These are phyloP conservation scores for Ictidomys tridecemlineatus DNA, from an alignment of 2,113 vertebrate species.

Conservation along the genomic window DNA sequence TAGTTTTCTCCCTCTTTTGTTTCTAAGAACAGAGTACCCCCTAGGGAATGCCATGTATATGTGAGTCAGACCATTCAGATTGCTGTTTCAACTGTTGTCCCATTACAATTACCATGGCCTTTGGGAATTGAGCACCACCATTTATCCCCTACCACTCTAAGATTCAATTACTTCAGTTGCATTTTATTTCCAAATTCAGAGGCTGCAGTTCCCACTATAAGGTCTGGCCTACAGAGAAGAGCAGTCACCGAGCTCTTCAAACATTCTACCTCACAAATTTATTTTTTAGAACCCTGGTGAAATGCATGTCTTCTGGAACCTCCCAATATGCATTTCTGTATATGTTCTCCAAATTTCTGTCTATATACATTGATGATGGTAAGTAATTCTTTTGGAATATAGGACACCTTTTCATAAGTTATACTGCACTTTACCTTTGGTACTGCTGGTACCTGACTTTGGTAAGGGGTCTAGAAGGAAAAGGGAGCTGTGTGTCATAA, in stretches of 20 bases:
- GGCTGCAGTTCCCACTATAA: neutral
- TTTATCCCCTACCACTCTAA: neutral
- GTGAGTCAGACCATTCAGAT: neutral
- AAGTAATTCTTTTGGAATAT: neutral
- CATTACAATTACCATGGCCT: neutral
- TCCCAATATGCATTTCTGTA: neutral
- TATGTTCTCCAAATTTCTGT: neutral
- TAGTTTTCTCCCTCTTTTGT: neutral
- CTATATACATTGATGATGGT: neutral
- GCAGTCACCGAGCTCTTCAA: no score
- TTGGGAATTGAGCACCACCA: no score
- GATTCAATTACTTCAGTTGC: neutral
- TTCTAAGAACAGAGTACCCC: neutral
- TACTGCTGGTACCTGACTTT: no score
- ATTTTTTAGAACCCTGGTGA: neutral
- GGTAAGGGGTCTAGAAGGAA: neutral
- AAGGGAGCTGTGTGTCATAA: neutral
- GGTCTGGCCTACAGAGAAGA: neutral
- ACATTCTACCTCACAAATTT: neutral
- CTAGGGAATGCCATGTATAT: neutral
- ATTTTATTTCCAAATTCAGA: neutral
- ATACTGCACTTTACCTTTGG: neutral
- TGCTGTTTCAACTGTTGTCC: no score
- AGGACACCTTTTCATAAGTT: accelerated
- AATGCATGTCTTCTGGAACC: neutral